phyloP scores from a whole-genome alignment of 2,113 vertebrate genomes.

The Malurus cyaneus region DNA sequence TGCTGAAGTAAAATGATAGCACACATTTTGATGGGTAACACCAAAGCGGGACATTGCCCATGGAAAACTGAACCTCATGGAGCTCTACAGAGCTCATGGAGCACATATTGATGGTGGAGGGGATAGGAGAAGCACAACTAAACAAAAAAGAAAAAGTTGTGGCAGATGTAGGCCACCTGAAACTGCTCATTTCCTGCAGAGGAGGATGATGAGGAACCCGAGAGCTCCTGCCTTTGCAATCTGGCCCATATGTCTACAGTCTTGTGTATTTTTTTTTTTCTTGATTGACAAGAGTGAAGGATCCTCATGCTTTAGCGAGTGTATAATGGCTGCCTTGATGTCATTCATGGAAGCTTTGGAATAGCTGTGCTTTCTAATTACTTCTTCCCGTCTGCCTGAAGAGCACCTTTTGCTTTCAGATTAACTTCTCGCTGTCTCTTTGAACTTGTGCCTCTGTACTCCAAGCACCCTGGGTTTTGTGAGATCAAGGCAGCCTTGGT shows the following conservation, averaged over 20 bases:
- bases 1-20: background rate
- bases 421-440: conserved; percentile 57
- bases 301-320: conserved; percentile 2
- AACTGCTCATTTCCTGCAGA: background rate
- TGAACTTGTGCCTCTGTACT: conserved; percentile 43
- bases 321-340: conserved; percentile 13
- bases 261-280: background rate
- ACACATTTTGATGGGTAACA: background rate
- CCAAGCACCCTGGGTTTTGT: conserved; percentile 11
- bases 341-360: conserved; percentile 33
- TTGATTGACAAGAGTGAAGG: conserved; percentile 27
- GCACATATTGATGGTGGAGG: background rate
- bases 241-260: background rate
- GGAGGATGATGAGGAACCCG: background rate
- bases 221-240: conserved; percentile 1
- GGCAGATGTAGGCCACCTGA: background rate
- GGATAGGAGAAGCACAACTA: background rate
- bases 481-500: conserved; percentile 29
- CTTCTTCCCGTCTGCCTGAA: conserved; percentile 30
- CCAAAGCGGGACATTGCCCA: background rate
- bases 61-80: background rate
- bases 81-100: background rate
- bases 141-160: background rate
- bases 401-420: conserved; percentile 51
- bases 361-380: conserved; percentile 48